Conservation (phyloP, 2,113 vertebrate species). For the Onychostruthus taczanowskii region DNA sequence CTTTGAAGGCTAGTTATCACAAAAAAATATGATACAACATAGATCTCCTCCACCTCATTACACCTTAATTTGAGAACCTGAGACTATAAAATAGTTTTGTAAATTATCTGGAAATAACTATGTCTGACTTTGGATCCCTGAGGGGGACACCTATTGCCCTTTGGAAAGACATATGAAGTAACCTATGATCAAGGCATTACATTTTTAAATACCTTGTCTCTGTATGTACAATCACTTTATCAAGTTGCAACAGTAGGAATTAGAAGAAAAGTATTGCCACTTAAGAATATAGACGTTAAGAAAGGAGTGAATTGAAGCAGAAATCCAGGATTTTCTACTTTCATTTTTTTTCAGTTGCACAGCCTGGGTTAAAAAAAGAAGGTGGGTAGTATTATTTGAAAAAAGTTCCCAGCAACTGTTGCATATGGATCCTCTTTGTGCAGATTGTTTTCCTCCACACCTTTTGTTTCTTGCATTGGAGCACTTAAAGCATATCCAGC, state of each 20-base stretch:
- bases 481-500: neutral
- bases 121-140: neutral
- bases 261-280: neutral
- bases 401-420: neutral
- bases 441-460: neutral
- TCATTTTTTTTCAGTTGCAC: neutral
- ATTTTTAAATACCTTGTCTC: conserved; percentile 2
- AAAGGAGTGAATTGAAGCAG: neutral
- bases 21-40: neutral
- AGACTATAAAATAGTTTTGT: neutral
- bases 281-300: neutral
- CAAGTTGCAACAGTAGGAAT: neutral
- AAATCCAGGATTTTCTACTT: neutral
- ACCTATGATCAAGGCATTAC: neutral
- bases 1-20: neutral
- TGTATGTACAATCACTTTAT: neutral
- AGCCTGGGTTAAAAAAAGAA: neutral
- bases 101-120: conserved; percentile 22
- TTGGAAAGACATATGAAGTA: neutral
- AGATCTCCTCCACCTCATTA: conserved; percentile 6
- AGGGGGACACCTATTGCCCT: neutral
- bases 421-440: neutral
- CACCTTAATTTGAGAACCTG: neutral
- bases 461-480: neutral
- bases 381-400: neutral